Base-by-base conservation (phyloP, 2,113 vertebrate species). In the Cepphus grylle region DNA sequence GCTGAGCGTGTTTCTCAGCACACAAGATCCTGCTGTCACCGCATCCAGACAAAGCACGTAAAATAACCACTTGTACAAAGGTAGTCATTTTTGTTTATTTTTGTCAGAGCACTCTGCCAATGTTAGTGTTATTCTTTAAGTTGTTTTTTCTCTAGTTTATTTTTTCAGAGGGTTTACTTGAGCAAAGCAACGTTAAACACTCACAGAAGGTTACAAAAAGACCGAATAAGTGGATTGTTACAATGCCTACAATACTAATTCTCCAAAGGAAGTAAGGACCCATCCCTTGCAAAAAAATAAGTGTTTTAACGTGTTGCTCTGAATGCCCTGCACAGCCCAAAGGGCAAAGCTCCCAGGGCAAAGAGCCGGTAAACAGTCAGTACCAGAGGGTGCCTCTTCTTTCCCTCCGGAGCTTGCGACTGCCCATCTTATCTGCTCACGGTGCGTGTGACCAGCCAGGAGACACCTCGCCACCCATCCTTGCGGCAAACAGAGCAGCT, bases 191-290 rank as follows among this genome's bases (percentile, higher is more conserved):
- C 6, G 16, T 77, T 88, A 29, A 93, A 52, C 4, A 40, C 23
- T 25, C 56, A 50, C 26, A 42, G 30, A 79, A 36, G 13, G 23
- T 86, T 88, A 86, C 27, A 80, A 42, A 73, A 15, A 72, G 34
- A 71, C 12, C 53, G 70, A 92, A 58, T 45, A 88, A 53, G 50
- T 70, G 21, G 47, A 50, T 26, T 47, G 12, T 59, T 55, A 45
- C 0, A 0, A 43, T 29, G 72, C 19, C 26, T 12, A 25, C 3
- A 0, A 6, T 62, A 32, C 20, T 21, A 66, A 32, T 43, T 55
- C 27, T 10, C 71, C n/a, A 43, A 22, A 65, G 30, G 36, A 61
- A 88, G 27, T 30, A 56, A 80, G 10, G 47, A n/a, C n/a, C 6
- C 25, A 36, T 18, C 30, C 27, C 30, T 45, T 80, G 21, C 15